Conservation (phyloP, 2,888 invertebrate species). For the Ophioninae sp. region DNA sequence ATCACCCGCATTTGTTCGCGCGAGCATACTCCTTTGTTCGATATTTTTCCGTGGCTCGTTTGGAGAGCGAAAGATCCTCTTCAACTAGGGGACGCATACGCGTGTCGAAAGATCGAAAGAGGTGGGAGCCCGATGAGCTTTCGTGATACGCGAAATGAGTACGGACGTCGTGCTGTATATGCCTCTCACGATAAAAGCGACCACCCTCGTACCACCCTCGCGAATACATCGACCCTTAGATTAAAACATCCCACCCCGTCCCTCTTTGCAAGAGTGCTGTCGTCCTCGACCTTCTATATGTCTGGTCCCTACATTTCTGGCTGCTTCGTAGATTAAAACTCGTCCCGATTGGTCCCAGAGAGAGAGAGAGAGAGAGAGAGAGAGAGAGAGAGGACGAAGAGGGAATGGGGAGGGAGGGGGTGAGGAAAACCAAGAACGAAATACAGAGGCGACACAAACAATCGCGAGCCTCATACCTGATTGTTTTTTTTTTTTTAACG, state of each 20-base stretch:
- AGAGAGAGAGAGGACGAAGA: constrained; percentile 6
- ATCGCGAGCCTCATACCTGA: constrained; percentile 27
- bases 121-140: constrained; percentile 34
- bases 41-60: constrained; percentile 21
- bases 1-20: constrained; percentile 25
- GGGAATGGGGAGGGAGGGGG: constrained; percentile 36
- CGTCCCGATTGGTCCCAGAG: constrained; percentile 63
- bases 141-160: constrained; percentile 60
- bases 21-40: constrained; percentile 25
- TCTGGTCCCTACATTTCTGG: constrained; percentile 51
- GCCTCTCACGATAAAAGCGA: constrained; percentile 58
- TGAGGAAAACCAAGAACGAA: constrained; percentile 2
- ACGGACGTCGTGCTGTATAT: constrained; percentile 48
- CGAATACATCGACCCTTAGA: constrained; percentile 72
- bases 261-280: constrained; percentile 38
- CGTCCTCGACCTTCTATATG: constrained; percentile 35
- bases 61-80: constrained; percentile 5
- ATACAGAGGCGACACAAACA: constrained; percentile 29
- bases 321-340: constrained; percentile 70
- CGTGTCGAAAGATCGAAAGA: constrained; percentile 32
- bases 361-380: constrained; percentile 40
- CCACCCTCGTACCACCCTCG: constrained; percentile 61
- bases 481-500: constrained; percentile 28
- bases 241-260: constrained; percentile 70
- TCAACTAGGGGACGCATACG: neutral